Conservation (phyloP, 2,113 vertebrate species). For the Thamnophis sirtalis region DNA sequence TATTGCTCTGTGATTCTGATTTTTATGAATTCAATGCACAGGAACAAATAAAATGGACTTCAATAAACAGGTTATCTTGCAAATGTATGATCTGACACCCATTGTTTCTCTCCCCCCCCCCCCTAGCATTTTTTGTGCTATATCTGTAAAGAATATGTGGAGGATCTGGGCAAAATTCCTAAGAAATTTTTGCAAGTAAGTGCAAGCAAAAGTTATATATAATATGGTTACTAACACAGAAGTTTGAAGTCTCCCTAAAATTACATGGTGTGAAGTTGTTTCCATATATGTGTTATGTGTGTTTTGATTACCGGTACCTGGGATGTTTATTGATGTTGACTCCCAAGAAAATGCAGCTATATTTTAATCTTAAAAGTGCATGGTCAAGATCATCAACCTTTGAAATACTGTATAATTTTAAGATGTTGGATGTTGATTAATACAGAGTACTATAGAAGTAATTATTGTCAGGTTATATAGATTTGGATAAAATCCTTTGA, state of each 20-base stretch:
- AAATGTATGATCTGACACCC: constrained; percentile 22
- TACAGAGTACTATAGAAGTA: background rate
- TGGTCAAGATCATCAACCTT: background rate
- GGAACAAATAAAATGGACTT: background rate
- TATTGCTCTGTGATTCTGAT: background rate
- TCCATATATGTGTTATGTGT: background rate
- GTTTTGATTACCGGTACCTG: background rate
- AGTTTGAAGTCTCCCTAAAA: background rate
- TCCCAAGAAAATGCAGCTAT: background rate
- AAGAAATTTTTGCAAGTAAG: constrained; percentile 75
- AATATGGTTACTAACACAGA: rapidly evolving
- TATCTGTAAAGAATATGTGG: constrained; percentile 89
- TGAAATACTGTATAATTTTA: background rate
- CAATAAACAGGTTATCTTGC: background rate
- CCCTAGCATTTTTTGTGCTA: constrained; percentile 91
- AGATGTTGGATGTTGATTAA: background rate
- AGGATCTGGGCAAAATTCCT: constrained; percentile 89
- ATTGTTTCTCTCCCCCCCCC: constrained; percentile 44
- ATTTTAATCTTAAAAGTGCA: background rate
- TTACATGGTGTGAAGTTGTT: background rate
- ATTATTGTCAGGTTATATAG: background rate
- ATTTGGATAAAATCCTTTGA: background rate
- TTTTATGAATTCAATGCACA: background rate
- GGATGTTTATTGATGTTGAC: background rate
- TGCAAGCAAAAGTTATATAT: background rate